These are phyloP conservation scores for Eulemur albifrons DNA, from an alignment of 2,797 vertebrate species.

Conservation along the genomic window DNA sequence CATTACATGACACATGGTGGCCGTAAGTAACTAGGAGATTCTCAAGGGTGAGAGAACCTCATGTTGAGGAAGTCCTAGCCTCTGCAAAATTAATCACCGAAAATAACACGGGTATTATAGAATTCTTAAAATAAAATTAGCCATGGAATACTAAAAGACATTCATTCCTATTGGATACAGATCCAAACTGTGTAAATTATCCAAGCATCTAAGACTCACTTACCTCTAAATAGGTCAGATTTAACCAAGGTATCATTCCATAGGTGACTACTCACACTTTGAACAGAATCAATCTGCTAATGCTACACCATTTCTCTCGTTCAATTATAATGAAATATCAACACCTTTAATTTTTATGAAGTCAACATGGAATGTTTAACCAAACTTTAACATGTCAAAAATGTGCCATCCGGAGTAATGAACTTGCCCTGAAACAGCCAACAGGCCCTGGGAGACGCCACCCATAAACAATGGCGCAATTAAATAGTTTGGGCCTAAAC, in stretches of 20 bases:
- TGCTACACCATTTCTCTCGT: not conserved
- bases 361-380: not conserved
- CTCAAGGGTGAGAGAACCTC: not conserved
- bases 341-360: not conserved
- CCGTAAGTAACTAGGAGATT: not conserved
- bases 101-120: not conserved
- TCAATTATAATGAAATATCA: not conserved
- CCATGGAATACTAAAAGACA: not conserved
- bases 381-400: constrained; percentile 41
- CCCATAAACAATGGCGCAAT: not conserved
- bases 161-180: not conserved
- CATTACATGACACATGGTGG: not conserved
- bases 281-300: not conserved
- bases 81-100: not conserved
- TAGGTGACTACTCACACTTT: not conserved
- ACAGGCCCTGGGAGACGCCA: not conserved
- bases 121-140: constrained; percentile 1
- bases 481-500: not conserved
- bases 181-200: not conserved
- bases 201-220: not conserved
- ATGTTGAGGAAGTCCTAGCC: accelerated
- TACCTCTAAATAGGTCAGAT: not conserved
- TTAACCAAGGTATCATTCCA: not conserved
- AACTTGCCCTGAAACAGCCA: constrained; percentile 33
- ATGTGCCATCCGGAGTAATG: not conserved